Percentiles rank a stretch among this genome's conserved stretches.
Evolutionary conservation across 2,113 vertebrate species (phyloP).

Genomic region (Bos taurus): DNA sequence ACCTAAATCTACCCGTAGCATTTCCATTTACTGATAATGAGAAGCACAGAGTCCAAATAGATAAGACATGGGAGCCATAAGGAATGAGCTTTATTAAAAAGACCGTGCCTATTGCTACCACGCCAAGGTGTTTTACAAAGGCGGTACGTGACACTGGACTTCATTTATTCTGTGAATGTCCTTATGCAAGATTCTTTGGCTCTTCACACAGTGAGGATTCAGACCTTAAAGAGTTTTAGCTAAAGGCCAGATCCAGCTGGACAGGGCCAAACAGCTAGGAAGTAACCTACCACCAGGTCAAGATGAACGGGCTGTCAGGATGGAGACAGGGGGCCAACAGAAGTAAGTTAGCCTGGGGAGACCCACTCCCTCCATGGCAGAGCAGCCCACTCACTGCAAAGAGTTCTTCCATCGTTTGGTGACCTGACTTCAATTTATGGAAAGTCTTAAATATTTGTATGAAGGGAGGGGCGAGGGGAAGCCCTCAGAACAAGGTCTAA

Average conservation of each 20-base stretch:
- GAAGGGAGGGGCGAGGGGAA: background rate
- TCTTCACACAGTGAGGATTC: background rate
- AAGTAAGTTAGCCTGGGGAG: background rate
- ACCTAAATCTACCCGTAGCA: background rate
- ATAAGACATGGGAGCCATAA: accelerated
- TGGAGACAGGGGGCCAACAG: background rate
- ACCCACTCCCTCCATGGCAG: background rate
- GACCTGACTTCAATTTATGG: background rate
- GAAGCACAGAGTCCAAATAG: background rate
- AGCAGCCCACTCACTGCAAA: background rate
- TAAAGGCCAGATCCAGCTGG: background rate
- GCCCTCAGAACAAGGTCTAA: background rate
- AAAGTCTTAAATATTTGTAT: background rate
- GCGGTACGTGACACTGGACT: accelerated
- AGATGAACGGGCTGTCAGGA: accelerated
- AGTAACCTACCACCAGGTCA: background rate
- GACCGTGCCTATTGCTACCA: background rate
- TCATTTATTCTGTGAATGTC: background rate
- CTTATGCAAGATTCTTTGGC: background rate
- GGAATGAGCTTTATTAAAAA: background rate
- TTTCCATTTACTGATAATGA: background rate
- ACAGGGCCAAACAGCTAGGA: background rate
- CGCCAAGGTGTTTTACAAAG: background rate
- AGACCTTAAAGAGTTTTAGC: background rate
- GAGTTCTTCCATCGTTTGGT: background rate